phyloP scores from a whole-genome alignment of 2,797 vertebrate species.

The Sorex maritimensis region DNA sequence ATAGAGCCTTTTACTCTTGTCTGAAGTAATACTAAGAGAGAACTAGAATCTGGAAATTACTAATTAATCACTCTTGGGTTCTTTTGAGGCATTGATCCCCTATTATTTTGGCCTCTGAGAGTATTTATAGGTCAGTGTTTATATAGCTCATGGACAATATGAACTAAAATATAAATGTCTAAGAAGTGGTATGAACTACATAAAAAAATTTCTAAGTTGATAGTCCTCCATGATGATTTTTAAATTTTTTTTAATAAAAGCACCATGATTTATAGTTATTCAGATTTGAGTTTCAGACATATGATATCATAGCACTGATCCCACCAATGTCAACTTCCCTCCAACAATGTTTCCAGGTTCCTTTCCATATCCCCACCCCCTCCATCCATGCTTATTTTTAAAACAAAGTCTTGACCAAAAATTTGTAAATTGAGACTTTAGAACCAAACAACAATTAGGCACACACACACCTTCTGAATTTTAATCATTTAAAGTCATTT shows the following conservation, averaged over 20 bases:
- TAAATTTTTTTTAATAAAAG: neutral
- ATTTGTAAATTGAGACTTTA: slow-evolving; percentile 24
- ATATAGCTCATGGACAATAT: slow-evolving; percentile 32
- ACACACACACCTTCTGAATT: neutral
- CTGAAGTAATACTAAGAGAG: slow-evolving; percentile 38
- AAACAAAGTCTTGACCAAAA: slow-evolving; percentile 5
- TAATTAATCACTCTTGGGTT: neutral
- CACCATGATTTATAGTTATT: too few species aligned
- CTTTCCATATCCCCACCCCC: too few species aligned
- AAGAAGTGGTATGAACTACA: slow-evolving; percentile 8
- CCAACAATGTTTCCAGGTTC: too few species aligned
- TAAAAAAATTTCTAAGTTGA: slow-evolving; percentile 7
- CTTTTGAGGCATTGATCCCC: neutral
- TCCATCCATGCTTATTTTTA: neutral
- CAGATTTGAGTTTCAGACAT: too few species aligned
- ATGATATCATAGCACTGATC: too few species aligned
- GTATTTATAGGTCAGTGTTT: slow-evolving; percentile 45
- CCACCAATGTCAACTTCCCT: too few species aligned
- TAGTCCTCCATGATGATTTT: neutral
- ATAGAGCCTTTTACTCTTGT: neutral
- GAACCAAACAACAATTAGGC: slow-evolving; percentile 21
- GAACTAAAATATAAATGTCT: slow-evolving; percentile 54
- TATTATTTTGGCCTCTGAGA: neutral
- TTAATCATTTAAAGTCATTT: neutral
- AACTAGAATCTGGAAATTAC: slow-evolving; percentile 14